A percentile compares a stretch with the other conserved stretches of the same genome.
phyloP scores from a whole-genome alignment of 2,888 invertebrate genomes.

The Chrysomela aeneicollis region DNA sequence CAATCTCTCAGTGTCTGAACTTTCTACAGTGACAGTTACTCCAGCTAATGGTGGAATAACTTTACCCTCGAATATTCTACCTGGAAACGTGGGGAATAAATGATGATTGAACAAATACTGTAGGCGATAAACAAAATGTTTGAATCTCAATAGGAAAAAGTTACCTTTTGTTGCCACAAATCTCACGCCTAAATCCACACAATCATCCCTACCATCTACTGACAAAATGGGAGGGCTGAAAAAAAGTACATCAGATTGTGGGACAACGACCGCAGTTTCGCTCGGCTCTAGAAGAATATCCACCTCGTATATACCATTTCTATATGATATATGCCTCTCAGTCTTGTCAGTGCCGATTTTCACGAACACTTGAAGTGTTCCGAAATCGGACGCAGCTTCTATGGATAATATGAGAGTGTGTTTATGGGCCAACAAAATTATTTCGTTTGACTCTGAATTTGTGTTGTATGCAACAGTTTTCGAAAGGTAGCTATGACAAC shows the following conservation, averaged over 20 bases:
- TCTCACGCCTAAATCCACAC: slow-evolving; percentile 69
- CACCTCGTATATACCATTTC: slow-evolving; percentile 57
- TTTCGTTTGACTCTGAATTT: slow-evolving; percentile 57
- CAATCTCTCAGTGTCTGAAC: slow-evolving; percentile 60
- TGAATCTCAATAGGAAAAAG: not conserved
- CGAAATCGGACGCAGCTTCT: slow-evolving; percentile 49
- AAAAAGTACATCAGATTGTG: slow-evolving; percentile 75
- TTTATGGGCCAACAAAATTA: slow-evolving; percentile 54
- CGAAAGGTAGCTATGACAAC: slow-evolving; percentile 80
- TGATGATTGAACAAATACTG: too few relatives aligned
- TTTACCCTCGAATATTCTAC: slow-evolving; percentile 65
- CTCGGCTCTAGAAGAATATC: slow-evolving; percentile 62
- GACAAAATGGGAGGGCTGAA: slow-evolving; percentile 71
- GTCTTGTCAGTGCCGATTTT: slow-evolving; percentile 38
- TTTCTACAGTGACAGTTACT: slow-evolving; percentile 65
- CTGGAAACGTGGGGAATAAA: slow-evolving; percentile 6
- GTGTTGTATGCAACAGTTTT: slow-evolving; percentile 59
- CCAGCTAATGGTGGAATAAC: slow-evolving; percentile 74
- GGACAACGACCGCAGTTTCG: slow-evolving; percentile 69
- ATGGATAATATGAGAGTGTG: slow-evolving; percentile 52
- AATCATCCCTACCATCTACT: slow-evolving; percentile 72
- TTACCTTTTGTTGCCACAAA: slow-evolving; percentile 60
- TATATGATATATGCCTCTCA: slow-evolving; percentile 37
- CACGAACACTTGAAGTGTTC: slow-evolving; percentile 47
- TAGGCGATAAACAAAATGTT: not conserved